These are phyloP conservation scores for Muschampia plurimacula DNA, from an alignment of 2,888 invertebrate genomes.

Conservation along the genomic window DNA sequence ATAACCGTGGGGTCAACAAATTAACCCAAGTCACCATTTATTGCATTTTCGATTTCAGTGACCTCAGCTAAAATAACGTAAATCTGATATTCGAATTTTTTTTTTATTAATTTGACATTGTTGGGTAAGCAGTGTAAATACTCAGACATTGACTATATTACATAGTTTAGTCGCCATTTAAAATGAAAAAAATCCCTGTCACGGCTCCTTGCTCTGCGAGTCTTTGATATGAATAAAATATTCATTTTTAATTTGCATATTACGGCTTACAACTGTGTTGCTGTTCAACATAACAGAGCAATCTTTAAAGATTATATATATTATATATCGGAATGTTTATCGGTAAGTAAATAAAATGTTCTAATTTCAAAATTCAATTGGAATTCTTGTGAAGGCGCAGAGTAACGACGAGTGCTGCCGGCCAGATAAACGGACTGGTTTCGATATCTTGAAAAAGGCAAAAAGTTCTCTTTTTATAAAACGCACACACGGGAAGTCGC, in stretches of 20 bases:
- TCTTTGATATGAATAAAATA: neutral
- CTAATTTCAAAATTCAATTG: constrained; percentile 68
- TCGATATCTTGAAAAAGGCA: constrained; percentile 73
- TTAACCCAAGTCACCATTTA: constrained; percentile 6
- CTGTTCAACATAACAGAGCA: neutral
- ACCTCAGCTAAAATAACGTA: neutral
- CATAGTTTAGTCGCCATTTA: neutral
- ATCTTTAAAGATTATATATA: neutral
- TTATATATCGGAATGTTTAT: neutral
- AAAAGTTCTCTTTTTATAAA: constrained; percentile 64
- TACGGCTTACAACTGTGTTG: neutral
- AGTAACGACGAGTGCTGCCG: constrained; percentile 57
- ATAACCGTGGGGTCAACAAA: constrained; percentile 18
- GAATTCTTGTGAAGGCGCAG: constrained; percentile 62
- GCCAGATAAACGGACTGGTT: constrained; percentile 80
- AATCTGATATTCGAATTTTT: neutral
- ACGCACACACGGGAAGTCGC: constrained; percentile 75
- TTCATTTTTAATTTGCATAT: constrained; percentile 13
- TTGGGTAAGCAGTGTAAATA: neutral
- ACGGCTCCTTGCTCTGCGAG: constrained; percentile 3
- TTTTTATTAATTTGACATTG: neutral
- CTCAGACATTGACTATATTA: neutral
- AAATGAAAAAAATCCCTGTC: neutral
- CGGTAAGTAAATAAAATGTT: constrained; percentile 49
- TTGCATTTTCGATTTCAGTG: constrained; percentile 17